Conservation (phyloP, 2,113 vertebrate species). For the Phycodurus eques region DNA sequence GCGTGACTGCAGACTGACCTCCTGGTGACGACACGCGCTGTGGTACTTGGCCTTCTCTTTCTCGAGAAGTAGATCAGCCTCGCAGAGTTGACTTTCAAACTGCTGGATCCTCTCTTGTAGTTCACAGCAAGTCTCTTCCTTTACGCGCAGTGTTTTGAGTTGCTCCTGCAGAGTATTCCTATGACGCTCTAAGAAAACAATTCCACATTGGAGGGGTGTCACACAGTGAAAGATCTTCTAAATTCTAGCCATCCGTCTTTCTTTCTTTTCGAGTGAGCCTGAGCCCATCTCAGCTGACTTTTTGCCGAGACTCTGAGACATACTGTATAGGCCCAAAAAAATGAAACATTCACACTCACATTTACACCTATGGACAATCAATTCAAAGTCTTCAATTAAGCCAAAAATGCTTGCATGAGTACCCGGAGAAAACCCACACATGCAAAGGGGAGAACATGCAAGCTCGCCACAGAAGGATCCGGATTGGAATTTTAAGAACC, state of each 20-base stretch:
- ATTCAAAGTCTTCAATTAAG: neutral
- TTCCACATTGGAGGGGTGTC: neutral
- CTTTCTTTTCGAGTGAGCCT: neutral
- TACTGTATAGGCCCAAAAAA: too few species aligned
- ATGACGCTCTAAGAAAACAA: conserved; percentile 56
- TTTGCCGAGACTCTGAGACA: too few species aligned
- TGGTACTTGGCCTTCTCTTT: conserved; percentile 83
- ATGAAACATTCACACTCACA: too few species aligned
- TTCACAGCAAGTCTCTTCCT: conserved; percentile 53
- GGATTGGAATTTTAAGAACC: neutral
- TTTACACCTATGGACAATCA: neutral
- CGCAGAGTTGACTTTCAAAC: conserved; percentile 70
- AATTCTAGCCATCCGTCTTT: neutral
- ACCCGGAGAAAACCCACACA: neutral
- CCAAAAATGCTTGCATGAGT: too few species aligned
- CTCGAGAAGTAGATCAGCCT: conserved; percentile 71
- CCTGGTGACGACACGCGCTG: conserved; percentile 79
- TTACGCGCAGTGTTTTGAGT: conserved; percentile 48
- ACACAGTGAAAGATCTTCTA: neutral
- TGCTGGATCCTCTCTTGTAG: conserved; percentile 74
- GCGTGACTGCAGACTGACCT: conserved; percentile 69
- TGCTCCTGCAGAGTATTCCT: conserved; percentile 69
- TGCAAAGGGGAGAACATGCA: neutral
- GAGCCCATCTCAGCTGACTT: neutral
- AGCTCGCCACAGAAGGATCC: neutral